A percentile compares a stretch with the other conserved stretches of the same genome.
phyloP scores from a whole-genome alignment of 2,797 vertebrate species.

The Malurus leucopterus region DNA sequence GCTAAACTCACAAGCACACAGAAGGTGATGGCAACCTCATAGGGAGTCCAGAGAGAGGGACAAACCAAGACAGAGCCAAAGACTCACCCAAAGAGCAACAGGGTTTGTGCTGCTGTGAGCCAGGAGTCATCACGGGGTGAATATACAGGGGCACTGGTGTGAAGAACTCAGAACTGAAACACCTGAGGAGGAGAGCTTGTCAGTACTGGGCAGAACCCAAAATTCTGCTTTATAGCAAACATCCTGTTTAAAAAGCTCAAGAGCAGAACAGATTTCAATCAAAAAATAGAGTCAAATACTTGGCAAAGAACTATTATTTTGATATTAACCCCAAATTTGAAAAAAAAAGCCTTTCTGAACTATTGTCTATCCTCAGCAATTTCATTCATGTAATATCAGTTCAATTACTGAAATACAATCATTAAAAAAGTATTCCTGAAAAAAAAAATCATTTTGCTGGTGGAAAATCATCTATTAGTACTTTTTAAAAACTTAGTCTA shows the following conservation, averaged over 20 bases:
- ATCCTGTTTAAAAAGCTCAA: not conserved
- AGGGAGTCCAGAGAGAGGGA: not conserved
- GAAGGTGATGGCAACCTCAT: not conserved
- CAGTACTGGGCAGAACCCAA: not conserved
- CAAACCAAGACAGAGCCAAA: not conserved
- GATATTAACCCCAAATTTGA: not conserved
- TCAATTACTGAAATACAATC: not conserved
- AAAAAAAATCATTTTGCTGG: not conserved
- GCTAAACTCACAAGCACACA: not conserved
- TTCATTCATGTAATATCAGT: not conserved
- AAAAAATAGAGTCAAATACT: not conserved
- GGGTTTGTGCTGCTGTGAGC: not conserved
- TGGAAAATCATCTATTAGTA: not conserved
- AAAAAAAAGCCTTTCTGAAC: not conserved
- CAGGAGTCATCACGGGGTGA: not conserved
- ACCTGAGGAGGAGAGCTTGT: not conserved
- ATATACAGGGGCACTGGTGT: not conserved
- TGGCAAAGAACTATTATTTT: not conserved
- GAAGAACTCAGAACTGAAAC: not conserved
- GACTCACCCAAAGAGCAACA: not conserved
- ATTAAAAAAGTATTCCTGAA: not conserved
- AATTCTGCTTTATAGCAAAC: not conserved
- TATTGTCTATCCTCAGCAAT: not conserved
- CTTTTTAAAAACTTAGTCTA: not conserved
- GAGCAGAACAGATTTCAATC: not conserved